phyloP scores from a whole-genome alignment of 2,797 vertebrate genomes.

The Lepus townsendii region DNA sequence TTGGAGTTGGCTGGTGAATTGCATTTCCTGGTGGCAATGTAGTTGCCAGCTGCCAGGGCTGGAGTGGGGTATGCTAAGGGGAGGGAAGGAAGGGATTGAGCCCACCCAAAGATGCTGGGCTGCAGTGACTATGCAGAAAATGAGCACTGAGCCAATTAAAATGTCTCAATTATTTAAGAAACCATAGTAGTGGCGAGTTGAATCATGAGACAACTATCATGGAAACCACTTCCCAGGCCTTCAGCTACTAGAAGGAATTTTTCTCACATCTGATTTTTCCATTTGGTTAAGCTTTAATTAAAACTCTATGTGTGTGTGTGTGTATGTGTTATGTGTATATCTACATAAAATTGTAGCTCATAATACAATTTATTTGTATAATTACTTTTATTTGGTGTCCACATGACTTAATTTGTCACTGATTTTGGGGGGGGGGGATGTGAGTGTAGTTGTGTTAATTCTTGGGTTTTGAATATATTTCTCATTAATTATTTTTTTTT shows the following conservation, averaged over 20 bases:
- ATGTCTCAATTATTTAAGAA: conserved; percentile 50
- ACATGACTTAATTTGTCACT: neutral
- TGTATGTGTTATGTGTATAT: neutral
- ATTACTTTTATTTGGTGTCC: neutral
- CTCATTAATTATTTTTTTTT: neutral
- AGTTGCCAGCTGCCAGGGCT: neutral
- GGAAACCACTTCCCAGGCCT: conserved; percentile 44
- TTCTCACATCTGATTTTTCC: conserved; percentile 30
- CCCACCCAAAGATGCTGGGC: neutral
- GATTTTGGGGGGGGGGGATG: neutral
- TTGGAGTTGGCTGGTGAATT: neutral
- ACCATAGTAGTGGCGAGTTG: neutral
- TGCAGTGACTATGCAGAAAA: neutral
- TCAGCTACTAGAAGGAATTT: neutral
- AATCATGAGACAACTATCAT: neutral
- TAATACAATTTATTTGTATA: conserved; percentile 3
- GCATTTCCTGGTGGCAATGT: neutral
- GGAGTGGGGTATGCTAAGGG: neutral
- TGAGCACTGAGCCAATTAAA: conserved; percentile 39
- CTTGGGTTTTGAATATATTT: conserved; percentile 41
- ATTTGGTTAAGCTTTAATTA: conserved; percentile 42
- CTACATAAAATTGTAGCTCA: neutral
- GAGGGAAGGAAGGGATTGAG: neutral
- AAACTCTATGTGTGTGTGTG: neutral
- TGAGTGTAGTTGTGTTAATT: neutral